Evolutionary conservation across 1,140 invertebrate species (phyloP), one percentile per base, ranked within the genome.

Genomic region (Lepidotrigona ventralis): DNA sequence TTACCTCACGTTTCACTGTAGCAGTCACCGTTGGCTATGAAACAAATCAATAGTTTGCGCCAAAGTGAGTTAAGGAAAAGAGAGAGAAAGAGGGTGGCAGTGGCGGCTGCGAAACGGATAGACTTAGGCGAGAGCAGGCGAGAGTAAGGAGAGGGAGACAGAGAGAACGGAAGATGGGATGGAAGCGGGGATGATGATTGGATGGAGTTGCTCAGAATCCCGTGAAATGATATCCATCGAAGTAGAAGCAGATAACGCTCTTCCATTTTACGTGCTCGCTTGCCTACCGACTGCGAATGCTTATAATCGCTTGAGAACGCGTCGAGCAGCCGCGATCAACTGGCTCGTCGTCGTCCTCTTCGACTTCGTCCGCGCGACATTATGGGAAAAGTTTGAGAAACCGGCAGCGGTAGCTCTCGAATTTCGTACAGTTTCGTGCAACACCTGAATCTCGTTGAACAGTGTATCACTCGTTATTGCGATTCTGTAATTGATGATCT

Each of bases 31-130:
- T 66, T 83, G 88, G 79, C 83, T 86, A 91, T 89, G 88, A 91
- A 92, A 92, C 88, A 87, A 92, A 92, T 92, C 91, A 91, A 92
- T 92, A 92, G 86, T 85, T 87, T 84, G 83, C 79, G 70, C 78
- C 71, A 84, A 89, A 89, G 82, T 75, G 84, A 89, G 88, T 84
- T 79, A 81, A 89, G 84, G 78, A 83, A 85, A 76, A 75, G 77
- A 75, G 75, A 23, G 84, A 66, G 81, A 83, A 76, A 72, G 77
- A 63, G 71, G 39, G 8, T 46, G 9, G 39, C 0, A 19, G 56
- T 21, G 33, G 51, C 19, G 17, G 33, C 6, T 63, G 29, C 60
- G 58, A 60, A 73, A 56, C 9, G 12, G 54, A n/a, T 51, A 19
- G 58, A 60, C 9, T 23, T 23, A 2, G 71, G 39, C 39, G 39